A percentile compares a stretch with the other conserved stretches of the same genome.
These are phyloP conservation scores for Chiridota heheva DNA, from an alignment of 35 echinoderm and acorn worm species.

Conservation along the genomic window DNA sequence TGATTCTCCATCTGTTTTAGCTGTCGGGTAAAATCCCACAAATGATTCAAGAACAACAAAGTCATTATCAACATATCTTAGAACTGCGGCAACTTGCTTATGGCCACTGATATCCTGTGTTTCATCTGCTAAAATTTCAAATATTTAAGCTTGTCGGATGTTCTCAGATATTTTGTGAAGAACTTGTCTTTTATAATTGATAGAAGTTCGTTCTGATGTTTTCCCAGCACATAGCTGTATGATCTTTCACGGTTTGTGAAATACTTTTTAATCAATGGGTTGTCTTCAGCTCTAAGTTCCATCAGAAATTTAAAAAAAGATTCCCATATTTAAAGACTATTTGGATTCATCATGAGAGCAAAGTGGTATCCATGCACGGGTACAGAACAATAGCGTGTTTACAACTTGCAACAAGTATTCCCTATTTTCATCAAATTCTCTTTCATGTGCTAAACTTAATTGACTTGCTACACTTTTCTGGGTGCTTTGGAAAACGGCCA, in stretches of 20 bases:
- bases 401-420: conserved; percentile 22
- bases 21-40: conserved; percentile 14
- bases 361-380: conserved; percentile 32
- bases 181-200: conserved; percentile 39
- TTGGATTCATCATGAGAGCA: conserved; percentile 14
- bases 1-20: conserved; percentile 4
- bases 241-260: conserved; percentile 14
- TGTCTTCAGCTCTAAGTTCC: conserved; percentile 8
- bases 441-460: conserved; percentile 18
- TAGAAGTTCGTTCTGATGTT: conserved; percentile 33
- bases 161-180: conserved; percentile 6
- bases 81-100: neutral
- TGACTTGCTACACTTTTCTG: conserved; percentile 29
- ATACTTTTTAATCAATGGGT: conserved; percentile 16
- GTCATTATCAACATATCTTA: neutral
- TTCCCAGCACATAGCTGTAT: conserved; percentile 14
- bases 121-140: conserved; percentile 28
- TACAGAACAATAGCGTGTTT: conserved; percentile 10
- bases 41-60: conserved; percentile 40
- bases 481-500: neutral
- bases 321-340: conserved; percentile 18
- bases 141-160: conserved; percentile 9
- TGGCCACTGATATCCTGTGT: conserved; percentile 6
- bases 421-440: conserved; percentile 7
- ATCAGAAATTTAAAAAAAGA: conserved; percentile 22